Base-by-base conservation (phyloP, 2,888 invertebrate species). In the Stegana nigrithorax region DNA sequence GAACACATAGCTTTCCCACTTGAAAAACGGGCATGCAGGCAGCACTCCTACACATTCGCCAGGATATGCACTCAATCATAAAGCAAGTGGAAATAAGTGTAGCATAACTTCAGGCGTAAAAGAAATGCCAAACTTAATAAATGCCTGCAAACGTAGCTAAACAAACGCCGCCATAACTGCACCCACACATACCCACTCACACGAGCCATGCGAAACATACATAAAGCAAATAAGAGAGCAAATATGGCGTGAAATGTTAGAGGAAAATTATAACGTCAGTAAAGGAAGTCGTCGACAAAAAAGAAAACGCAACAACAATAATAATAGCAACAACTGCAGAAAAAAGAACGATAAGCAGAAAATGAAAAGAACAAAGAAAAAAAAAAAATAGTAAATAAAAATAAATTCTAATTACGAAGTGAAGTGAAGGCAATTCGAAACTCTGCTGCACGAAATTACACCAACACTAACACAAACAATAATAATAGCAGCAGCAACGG, bases 51-150 rank as follows among this genome's bases (percentile, higher is more conserved):
- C 21, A 44, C 19, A 44, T 1, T 6, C n/a, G 17, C n/a, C 4
- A 19, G 45, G 4, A 45, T 3, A 45, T 47, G n/a, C 47, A 59
- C 29, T 53, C 53, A 53, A 53, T 53, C 53, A 29, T 29, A 47
- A 47, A 47, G 25, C 25, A 21, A 47, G 47, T 47, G 21, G 23
- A 12, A 53, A 53, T 53, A 53, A 53, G 14, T 36, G 10, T 42
- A 19, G 42, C 42, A 39, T 63, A 68, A 60, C 47, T 60, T 59
- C 63, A 66, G 64, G 63, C 63, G 62, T 61, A 55, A 66, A 64
- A 60, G 64, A 67, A 65, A 42, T 67, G 69, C 60, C 69, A 65
- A 67, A 65, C 55, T 23, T 66, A 69, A 69, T 69, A 69, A 67
- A 67, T 67, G 39, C 61, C 19, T 32, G 53, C 23, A 29, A 1